phyloP scores from a whole-genome alignment of 2,888 invertebrate genomes.

The Tenthredo distinguenda region DNA sequence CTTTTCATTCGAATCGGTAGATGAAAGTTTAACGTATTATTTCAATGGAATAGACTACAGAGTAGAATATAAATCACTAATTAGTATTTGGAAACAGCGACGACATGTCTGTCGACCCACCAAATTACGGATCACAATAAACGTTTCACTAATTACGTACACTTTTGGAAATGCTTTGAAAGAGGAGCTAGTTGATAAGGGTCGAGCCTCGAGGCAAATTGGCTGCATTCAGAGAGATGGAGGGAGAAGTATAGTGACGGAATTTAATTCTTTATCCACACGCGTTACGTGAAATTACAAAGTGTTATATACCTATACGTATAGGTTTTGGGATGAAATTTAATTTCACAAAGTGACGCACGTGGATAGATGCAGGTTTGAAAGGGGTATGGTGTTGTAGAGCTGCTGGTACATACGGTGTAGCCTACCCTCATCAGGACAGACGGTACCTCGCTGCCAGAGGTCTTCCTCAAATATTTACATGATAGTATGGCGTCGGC shows the following conservation, averaged over 20 bases:
- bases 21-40: neutral
- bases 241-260: neutral
- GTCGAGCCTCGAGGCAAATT: constrained; percentile 30
- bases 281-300: neutral
- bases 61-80: neutral
- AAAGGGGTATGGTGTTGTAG: constrained; percentile 10
- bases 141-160: constrained; percentile 26
- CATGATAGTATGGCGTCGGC: constrained; percentile 63
- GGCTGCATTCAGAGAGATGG: constrained; percentile 30
- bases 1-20: neutral
- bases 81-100: neutral
- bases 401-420: constrained; percentile 26
- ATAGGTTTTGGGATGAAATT: neutral
- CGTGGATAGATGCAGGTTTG: constrained; percentile 20
- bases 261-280: constrained; percentile 23
- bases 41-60: neutral
- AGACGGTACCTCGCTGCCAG: constrained; percentile 63
- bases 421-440: constrained; percentile 66
- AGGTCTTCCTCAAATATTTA: constrained; percentile 71
- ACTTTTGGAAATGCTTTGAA: constrained; percentile 19
- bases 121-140: neutral
- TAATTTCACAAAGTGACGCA: constrained; percentile 47
- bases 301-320: constrained; percentile 9
- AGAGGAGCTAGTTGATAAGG: constrained; percentile 37
- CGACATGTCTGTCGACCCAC: neutral